Conservation (phyloP, 2,888 invertebrate genomes). For the Phortica okadai region DNA sequence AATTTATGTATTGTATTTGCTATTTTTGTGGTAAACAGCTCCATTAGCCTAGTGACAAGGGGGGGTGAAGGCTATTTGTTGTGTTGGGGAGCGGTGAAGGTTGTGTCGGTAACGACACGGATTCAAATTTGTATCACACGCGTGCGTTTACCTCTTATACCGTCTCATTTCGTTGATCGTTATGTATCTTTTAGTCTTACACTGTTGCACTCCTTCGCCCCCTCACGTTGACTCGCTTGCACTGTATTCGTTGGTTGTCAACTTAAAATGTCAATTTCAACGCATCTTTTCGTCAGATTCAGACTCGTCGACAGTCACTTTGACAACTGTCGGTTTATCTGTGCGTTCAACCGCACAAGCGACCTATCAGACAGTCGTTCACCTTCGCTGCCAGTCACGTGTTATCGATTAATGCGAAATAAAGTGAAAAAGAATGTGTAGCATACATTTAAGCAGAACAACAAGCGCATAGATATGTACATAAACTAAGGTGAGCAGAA, state of each 20-base stretch:
- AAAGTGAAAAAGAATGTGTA: background rate
- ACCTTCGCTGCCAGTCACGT: slow-evolving; percentile 26
- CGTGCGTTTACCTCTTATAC: background rate
- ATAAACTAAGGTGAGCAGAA: background rate
- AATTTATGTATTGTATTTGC: slow-evolving; percentile 28
- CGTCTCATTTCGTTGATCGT: background rate
- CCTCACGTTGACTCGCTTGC: background rate
- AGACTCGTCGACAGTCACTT: slow-evolving; percentile 3
- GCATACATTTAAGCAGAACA: background rate
- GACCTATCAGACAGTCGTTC: slow-evolving; percentile 20
- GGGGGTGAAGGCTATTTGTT: background rate
- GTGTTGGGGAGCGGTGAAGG: background rate
- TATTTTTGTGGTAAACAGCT: slow-evolving; percentile 20
- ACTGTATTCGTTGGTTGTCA: background rate
- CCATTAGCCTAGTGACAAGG: background rate
- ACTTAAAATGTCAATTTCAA: slow-evolving; percentile 24
- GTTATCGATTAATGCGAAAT: slow-evolving; percentile 23
- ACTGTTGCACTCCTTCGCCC: background rate
- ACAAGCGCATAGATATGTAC: background rate
- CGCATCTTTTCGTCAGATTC: background rate
- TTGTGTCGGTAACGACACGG: background rate
- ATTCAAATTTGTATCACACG: slow-evolving; percentile 26
- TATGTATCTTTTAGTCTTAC: background rate
- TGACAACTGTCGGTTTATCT: slow-evolving; percentile 15
- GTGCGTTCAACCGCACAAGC: slow-evolving; percentile 22